Evolutionary conservation across 2,888 invertebrate genomes (phyloP).

Genomic region (Muscina levida): DNA sequence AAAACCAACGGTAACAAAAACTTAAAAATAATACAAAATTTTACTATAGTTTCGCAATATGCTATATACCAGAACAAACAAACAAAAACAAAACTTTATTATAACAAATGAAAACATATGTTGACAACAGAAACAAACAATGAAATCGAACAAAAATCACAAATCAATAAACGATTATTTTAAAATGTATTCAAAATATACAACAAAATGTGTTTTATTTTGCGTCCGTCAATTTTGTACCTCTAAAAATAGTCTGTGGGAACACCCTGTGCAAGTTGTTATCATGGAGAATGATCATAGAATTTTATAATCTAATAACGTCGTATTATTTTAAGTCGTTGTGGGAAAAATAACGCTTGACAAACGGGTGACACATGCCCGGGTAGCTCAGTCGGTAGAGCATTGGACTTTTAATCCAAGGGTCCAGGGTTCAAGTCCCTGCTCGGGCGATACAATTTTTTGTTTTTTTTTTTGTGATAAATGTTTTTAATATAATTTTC

Average conservation of each 20-base stretch:
- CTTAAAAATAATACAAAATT: slow-evolving; percentile 26
- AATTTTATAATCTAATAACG: too few relatives aligned
- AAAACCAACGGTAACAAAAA: slow-evolving; percentile 44
- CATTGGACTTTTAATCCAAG: slow-evolving; percentile 81
- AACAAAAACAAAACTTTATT: slow-evolving; percentile 60
- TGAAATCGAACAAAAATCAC: slow-evolving; percentile 52
- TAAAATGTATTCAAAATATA: slow-evolving; percentile 45
- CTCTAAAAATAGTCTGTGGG: too few relatives aligned
- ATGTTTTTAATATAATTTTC: too few relatives aligned
- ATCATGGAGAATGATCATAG: too few relatives aligned
- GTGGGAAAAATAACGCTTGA: too few relatives aligned
- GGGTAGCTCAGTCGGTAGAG: slow-evolving; percentile 81
- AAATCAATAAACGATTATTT: slow-evolving; percentile 63
- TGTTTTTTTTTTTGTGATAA: too few relatives aligned
- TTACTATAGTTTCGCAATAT: slow-evolving; percentile 72
- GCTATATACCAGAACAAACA: slow-evolving; percentile 67
- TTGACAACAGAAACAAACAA: slow-evolving; percentile 65
- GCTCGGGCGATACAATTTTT: slow-evolving; percentile 15
- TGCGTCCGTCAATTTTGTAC: too few relatives aligned
- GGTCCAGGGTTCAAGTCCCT: slow-evolving; percentile 80
- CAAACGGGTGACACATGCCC: slow-evolving; percentile 69
- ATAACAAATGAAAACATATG: slow-evolving; percentile 50
- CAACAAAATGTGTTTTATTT: too few relatives aligned
- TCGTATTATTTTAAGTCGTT: too few relatives aligned
- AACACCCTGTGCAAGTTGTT: too few relatives aligned